Conservation (phyloP, 2,113 vertebrate species). For the Cichladusa arquata region DNA sequence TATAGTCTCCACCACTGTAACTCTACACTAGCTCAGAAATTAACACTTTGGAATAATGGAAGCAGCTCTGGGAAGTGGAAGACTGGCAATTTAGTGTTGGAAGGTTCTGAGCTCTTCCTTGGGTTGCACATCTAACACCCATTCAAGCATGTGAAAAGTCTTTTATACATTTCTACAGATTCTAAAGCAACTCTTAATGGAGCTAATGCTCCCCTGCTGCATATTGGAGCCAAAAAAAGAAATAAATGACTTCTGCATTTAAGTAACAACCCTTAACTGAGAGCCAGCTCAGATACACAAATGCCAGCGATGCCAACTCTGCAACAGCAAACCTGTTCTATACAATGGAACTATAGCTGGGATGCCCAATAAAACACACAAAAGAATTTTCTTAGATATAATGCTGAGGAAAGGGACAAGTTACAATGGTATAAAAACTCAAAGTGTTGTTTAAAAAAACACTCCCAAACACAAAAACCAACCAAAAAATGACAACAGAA, state of each 20-base stretch:
- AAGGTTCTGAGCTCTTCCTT: conserved; percentile 8
- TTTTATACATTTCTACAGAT: background rate
- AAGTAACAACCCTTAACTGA: background rate
- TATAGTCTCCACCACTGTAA: background rate
- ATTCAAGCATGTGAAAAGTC: background rate
- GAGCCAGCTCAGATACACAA: background rate
- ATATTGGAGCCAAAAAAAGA: background rate
- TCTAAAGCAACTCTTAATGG: background rate
- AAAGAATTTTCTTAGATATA: background rate
- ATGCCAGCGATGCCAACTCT: background rate
- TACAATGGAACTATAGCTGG: background rate
- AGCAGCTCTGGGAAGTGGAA: background rate
- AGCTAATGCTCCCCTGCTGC: background rate
- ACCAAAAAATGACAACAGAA: background rate
- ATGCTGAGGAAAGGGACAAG: background rate
- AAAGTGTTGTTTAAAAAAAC: background rate
- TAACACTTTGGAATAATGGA: background rate
- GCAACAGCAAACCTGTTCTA: background rate
- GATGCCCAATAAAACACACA: background rate
- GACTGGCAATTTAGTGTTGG: background rate
- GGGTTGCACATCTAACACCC: background rate
- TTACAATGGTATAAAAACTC: background rate
- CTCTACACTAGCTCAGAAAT: background rate
- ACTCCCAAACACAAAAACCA: background rate
- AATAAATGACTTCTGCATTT: background rate